These are phyloP conservation scores for Agrilus cyanescens DNA, from an alignment of 2,888 invertebrate species.

Conservation along the genomic window DNA sequence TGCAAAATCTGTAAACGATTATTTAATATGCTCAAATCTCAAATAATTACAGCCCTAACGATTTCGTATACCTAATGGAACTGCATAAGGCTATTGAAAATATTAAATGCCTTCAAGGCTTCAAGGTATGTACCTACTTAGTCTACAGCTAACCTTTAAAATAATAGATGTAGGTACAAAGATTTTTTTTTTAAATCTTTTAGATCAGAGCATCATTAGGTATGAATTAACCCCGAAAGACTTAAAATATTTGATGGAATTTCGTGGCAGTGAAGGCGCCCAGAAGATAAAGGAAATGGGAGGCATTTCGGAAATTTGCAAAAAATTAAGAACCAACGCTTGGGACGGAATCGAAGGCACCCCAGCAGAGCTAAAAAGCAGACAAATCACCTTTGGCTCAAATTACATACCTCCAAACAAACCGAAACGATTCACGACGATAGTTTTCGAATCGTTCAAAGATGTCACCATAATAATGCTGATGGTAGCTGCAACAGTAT, in stretches of 20 bases:
- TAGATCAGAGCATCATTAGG: too few relatives aligned
- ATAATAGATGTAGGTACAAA: too few relatives aligned
- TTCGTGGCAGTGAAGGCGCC: conserved; percentile 43
- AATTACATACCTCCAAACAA: conserved; percentile 99
- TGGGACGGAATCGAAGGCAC: conserved; percentile 79
- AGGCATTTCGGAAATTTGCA: conserved; percentile 43
- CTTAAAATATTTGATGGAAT: conserved; percentile 39
- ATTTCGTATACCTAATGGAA: too few relatives aligned
- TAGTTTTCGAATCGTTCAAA: conserved; percentile 99
- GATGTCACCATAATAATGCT: conserved; percentile 98
- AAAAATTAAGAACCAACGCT: conserved; percentile 45
- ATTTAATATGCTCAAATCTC: too few relatives aligned
- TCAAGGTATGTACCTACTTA: too few relatives aligned
- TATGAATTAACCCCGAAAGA: too few relatives aligned
- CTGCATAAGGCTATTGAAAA: too few relatives aligned
- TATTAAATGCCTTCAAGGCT: too few relatives aligned
- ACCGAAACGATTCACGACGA: conserved; percentile 94
- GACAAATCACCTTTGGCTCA: conserved; percentile 94
- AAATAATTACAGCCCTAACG: too few relatives aligned
- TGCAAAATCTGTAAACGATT: too few relatives aligned
- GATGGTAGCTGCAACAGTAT: conserved; percentile 95
- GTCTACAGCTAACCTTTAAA: too few relatives aligned
- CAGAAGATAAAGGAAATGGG: conserved; percentile 39
- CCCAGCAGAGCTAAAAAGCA: conserved; percentile 78
- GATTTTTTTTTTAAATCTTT: too few relatives aligned